phyloP scores from a whole-genome alignment of 2,797 vertebrate species.

The Hydrocynus forskahlii region DNA sequence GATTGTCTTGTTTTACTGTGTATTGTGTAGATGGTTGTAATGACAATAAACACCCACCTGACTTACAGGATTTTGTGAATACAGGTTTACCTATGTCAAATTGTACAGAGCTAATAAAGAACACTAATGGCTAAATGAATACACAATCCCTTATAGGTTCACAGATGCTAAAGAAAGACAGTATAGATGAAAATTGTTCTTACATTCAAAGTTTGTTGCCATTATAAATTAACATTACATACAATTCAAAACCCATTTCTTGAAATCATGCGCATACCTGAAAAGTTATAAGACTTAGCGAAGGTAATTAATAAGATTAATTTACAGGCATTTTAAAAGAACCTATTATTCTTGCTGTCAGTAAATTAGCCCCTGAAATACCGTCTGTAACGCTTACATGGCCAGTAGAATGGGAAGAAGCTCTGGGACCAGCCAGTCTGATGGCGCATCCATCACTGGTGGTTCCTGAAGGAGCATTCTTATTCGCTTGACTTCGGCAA shows the following conservation, averaged over 20 bases:
- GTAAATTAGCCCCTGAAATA: constrained; percentile 4
- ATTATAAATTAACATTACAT: not conserved
- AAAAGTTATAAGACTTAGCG: not conserved
- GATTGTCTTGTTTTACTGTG: too few species aligned
- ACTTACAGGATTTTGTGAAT: not conserved
- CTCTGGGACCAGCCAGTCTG: not conserved
- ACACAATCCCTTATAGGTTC: not conserved
- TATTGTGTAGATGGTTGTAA: too few species aligned
- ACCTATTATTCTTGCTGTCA: constrained; percentile 6
- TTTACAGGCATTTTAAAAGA: not conserved
- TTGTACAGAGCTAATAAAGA: not conserved
- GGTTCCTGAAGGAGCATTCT: not conserved
- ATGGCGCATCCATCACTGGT: constrained; percentile 6
- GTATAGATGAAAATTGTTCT: not conserved
- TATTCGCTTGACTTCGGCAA: not conserved
- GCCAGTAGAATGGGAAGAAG: not conserved
- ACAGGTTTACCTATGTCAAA: not conserved
- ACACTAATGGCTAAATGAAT: not conserved
- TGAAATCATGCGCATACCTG: not conserved
- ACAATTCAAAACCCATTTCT: not conserved
- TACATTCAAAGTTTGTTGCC: not conserved
- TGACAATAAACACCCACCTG: too few species aligned
- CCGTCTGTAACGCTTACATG: not conserved
- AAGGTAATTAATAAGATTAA: constrained; percentile 2
- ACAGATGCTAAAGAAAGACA: not conserved